Conservation (phyloP, 2,113 vertebrate species). For the Aegotheles bennettii region DNA sequence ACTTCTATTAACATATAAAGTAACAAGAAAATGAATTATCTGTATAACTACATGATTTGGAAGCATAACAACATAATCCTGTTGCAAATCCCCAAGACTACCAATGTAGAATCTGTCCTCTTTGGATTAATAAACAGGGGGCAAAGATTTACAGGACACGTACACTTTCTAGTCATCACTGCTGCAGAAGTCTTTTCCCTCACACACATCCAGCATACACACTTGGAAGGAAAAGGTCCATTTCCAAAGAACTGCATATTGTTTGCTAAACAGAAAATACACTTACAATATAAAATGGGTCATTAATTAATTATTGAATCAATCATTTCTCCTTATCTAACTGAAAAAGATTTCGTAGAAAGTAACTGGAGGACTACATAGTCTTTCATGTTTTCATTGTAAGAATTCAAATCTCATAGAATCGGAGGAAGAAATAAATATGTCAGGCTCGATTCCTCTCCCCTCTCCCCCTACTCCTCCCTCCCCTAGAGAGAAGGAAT, state of each 20-base stretch:
- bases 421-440: neutral
- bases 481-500: neutral
- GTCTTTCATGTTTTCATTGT: neutral
- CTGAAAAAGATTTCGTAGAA: neutral
- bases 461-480: neutral
- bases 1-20: neutral
- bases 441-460: neutral
- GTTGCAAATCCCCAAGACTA: neutral
- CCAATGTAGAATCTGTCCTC: neutral
- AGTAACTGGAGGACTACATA: neutral
- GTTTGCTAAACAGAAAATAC: neutral
- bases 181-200: neutral
- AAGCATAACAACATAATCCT: neutral
- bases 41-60: neutral
- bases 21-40: neutral
- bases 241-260: neutral
- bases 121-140: neutral
- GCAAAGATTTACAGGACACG: neutral
- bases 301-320: neutral
- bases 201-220: neutral
- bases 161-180: neutral
- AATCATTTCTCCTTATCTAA: neutral
- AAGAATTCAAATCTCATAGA: neutral
- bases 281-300: neutral
- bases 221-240: neutral